Percentiles rank a stretch among this genome's conserved stretches.
These are phyloP conservation scores for human DNA, from an alignment of 2,113 vertebrate genomes.

Conservation along the genomic window GRCh38 chr9:16450501-16451000, in stretches of 20 bases:
- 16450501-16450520: conserved; percentile 54
- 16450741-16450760: conserved; percentile 76
- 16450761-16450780: conserved; percentile 70
- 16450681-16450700: conserved; percentile 50
- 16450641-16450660: conserved; percentile 51
- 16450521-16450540: conserved; percentile 49
- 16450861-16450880: conserved; percentile 72
- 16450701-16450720: conserved; percentile 38
- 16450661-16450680: neutral
- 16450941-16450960: neutral
- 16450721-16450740: conserved; percentile 74
- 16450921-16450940: conserved; percentile 18
- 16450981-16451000: conserved; percentile 36
- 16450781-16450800: conserved; percentile 78
- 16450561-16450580: conserved; percentile 44
- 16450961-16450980: conserved; percentile 10
- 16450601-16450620: neutral
- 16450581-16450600: conserved; percentile 17
- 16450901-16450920: conserved; percentile 17
- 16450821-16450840: conserved; percentile 75
- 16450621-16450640: neutral
- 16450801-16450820: conserved; percentile 71
- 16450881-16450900: conserved; percentile 66
- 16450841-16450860: conserved; percentile 73
- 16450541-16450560: conserved; percentile 59